Base-by-base conservation (phyloP, 2,888 invertebrate species). In the Neria commutata region DNA sequence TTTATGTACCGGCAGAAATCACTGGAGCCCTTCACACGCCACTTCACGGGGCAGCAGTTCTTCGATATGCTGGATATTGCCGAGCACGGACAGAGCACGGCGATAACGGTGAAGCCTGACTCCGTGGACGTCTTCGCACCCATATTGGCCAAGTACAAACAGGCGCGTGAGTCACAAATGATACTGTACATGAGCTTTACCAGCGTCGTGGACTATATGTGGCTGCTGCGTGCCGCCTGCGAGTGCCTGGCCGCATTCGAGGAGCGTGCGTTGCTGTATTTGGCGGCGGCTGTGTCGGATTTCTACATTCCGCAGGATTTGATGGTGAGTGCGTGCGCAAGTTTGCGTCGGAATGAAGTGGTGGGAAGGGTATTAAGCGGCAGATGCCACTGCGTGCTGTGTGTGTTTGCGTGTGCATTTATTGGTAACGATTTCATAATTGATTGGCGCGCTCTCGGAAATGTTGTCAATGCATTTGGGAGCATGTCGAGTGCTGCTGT, bases 221-320 rank as follows among this genome's bases (percentile, higher is more conserved):
- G 95, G 92, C 84, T 95, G 61, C 82, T 98, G 65, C 85, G 92
- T 63, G 92, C 91, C 14, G 89, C 91, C 19, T 91, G 94, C 73
- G 90, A 91, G 80, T 88, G 89, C 65, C 83, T 98, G 60, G 86
- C 89, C 11, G 80, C 84, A 46, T 84, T 90, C 49, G 89, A 89
- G 6, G 79, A 86, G 1, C 84, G 85, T 26, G 93, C 92, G 0
- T 80, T 97, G 70, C 83, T 99, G n/a, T 99, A 95, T 81, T 85
- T 99, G 55, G 98, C 98, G 17, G 99, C 99, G 1, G 99, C 99
- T 3, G 99, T 98, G 0, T 97, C 98, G 0, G 99, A 99, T 84
- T 99, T 99, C 85, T 98, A 98, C 82, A 89, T 99, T 80, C 98
- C 98, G 47, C 88, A 90, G 67, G 89, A 91, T 78, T 86, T 94